Percentiles rank a stretch among this genome's conserved stretches.
Evolutionary conservation across 2,888 invertebrate genomes (phyloP).

Genomic region (Petrolisthes manimaculis): DNA sequence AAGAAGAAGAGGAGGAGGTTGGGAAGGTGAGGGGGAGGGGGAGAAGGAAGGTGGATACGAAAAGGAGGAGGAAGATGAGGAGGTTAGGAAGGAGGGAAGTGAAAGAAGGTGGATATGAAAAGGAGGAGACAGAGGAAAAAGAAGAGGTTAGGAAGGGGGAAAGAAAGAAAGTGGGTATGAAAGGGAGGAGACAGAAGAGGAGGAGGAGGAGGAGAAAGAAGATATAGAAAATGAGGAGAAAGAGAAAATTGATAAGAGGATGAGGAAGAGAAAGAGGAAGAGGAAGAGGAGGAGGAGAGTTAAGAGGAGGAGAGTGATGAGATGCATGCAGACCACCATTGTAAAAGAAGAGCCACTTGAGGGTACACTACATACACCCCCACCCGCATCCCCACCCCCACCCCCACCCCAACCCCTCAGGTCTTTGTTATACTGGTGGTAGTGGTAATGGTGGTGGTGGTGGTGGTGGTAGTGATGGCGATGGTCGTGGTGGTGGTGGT

Average conservation of each 20-base stretch:
- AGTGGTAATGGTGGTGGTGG: background rate
- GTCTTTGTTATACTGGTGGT: background rate
- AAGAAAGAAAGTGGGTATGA: background rate
- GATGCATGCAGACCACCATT: too few relatives aligned
- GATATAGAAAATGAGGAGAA: background rate
- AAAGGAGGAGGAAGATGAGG: background rate
- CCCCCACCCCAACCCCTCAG: too few relatives aligned
- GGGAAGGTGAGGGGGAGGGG: too few relatives aligned
- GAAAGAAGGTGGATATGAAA: background rate
- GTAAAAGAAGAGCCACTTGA: too few relatives aligned
- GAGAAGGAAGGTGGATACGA: background rate
- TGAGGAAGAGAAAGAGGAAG: background rate
- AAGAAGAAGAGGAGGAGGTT: too few relatives aligned
- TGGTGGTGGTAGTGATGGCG: too few relatives aligned
- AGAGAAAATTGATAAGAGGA: background rate
- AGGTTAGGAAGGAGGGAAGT: background rate
- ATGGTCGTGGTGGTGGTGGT: too few relatives aligned
- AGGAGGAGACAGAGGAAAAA: background rate
- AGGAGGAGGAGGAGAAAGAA: background rate
- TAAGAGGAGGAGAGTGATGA: too few relatives aligned
- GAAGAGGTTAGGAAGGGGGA: too few relatives aligned
- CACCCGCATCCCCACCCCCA: too few relatives aligned
- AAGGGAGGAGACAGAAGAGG: background rate
- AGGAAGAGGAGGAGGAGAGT: background rate
- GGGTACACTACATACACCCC: too few relatives aligned